phyloP scores from a whole-genome alignment of 2,888 invertebrate species.

The Sympetrum striolatum region DNA sequence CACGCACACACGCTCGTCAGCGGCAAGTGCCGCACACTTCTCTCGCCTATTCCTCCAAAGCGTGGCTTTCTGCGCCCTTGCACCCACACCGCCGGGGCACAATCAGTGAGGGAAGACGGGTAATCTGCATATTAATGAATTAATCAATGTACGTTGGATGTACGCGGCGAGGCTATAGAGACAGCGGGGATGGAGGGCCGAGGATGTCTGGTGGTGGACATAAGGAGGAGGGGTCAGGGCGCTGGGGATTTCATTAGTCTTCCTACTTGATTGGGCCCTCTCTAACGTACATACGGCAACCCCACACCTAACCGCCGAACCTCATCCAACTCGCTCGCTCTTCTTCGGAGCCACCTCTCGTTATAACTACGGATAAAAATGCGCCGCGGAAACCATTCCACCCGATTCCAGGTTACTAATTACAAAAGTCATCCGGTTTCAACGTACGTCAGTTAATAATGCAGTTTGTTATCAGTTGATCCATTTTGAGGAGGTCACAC shows the following conservation, averaged over 20 bases:
- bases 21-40: conserved; percentile 5
- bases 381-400: no score
- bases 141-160: conserved; percentile 24
- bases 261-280: background rate
- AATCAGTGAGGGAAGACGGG: conserved; percentile 28
- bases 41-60: conserved; percentile 8
- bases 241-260: conserved; percentile 5
- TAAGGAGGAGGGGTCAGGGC: background rate
- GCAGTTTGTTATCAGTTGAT: no score
- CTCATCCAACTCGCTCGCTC: background rate
- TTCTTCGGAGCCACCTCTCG: background rate
- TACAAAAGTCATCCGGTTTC: no score
- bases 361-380: no score
- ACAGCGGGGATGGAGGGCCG: background rate
- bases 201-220: background rate
- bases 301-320: background rate
- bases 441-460: no score
- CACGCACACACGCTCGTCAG: background rate
- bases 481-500: no score
- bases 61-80: conserved; percentile 33
- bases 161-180: background rate
- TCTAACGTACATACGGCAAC: background rate
- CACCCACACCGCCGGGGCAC: conserved; percentile 24
- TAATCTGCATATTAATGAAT: conserved; percentile 44
- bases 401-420: no score